Evolutionary conservation across 2,113 vertebrate species (phyloP).

Genomic region (Rhynchopsitta pachyrhyncha): DNA sequence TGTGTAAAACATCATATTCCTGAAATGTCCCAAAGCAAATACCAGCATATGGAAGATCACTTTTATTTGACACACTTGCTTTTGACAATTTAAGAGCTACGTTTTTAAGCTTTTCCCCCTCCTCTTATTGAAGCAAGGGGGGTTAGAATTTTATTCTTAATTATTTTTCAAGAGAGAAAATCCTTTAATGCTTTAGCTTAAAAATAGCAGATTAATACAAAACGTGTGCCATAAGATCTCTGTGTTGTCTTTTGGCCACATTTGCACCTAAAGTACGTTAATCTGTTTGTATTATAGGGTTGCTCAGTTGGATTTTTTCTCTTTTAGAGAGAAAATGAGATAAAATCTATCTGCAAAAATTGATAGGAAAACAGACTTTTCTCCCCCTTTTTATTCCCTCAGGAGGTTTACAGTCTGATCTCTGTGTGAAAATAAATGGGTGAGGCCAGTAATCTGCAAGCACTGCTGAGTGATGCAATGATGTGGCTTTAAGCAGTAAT

Average conservation of each 20-base stretch:
- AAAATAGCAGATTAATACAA: not conserved
- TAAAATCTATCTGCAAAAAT: not conserved
- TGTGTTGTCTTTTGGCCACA: not conserved
- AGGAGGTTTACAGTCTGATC: not conserved
- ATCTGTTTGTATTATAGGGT: not conserved
- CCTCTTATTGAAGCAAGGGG: not conserved
- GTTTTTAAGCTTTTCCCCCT: not conserved
- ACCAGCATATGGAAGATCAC: not conserved
- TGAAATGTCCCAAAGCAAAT: not conserved
- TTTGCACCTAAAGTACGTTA: not conserved
- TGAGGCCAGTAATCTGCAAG: conserved; percentile 11
- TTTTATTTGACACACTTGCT: not conserved
- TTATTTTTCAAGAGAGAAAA: not conserved
- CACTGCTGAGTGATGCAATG: conserved; percentile 25
- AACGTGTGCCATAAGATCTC: not conserved
- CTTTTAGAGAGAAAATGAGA: not conserved
- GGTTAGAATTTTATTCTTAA: not conserved
- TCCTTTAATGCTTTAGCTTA: not conserved
- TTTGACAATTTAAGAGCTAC: not conserved
- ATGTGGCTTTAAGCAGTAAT: conserved; percentile 17
- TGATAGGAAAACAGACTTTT: not conserved
- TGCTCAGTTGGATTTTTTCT: not conserved
- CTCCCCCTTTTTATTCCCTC: not conserved
- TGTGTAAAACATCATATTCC: not conserved
- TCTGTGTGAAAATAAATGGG: conserved; percentile 23